Evolutionary conservation across 2,888 invertebrate genomes (phyloP), one percentile per base, ranked within the genome.

Genomic region (Steinernema hermaphroditum): DNA sequence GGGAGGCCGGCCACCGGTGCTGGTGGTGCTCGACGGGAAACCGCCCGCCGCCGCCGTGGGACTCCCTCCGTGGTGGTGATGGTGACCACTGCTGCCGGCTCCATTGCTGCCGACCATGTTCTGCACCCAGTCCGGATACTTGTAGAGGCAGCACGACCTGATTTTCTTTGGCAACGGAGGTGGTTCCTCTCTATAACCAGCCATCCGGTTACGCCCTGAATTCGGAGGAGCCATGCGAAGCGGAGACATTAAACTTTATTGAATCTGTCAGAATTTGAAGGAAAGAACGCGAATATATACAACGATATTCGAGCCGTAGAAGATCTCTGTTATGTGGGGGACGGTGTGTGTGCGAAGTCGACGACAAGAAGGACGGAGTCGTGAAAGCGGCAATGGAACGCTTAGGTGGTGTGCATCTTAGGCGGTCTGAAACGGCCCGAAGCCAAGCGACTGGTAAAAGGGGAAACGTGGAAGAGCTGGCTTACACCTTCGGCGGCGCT

Each of bases 91-190:
- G 62, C 32, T 27, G 16, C 37, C 32, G 50, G 54, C 49, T 22
- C 54, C 54, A 34, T 44, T 70, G 22, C 32, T 62, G 62, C 62
- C 62, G 62, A 62, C 62, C 62, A 75, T 68, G 62, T 74, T 72
- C 72, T 84, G 83, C n/a, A 84, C 82, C 84, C 83, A 84, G 44
- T 83, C 83, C 44, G 84, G 84, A 70, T 84, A 84, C 69, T 84
- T 84, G 77, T 84, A 81, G 41, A 84, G 77, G 74, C 84, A 84
- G 68, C 84, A 84, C 12, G 82, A 80, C 46, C 84, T 77, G 50
- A 84, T 83, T 72, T 83, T 83, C 70, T 82, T 82, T 24, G 82
- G 81, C 37, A 81, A 72, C 49, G 80, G 77, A 16, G 82, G 83
- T 9, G 82, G 82, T 70, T 80, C 81, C 72, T 82, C 82, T 19